Base-by-base conservation (phyloP, 2,888 invertebrate genomes). In the Stomorhina lunata region DNA sequence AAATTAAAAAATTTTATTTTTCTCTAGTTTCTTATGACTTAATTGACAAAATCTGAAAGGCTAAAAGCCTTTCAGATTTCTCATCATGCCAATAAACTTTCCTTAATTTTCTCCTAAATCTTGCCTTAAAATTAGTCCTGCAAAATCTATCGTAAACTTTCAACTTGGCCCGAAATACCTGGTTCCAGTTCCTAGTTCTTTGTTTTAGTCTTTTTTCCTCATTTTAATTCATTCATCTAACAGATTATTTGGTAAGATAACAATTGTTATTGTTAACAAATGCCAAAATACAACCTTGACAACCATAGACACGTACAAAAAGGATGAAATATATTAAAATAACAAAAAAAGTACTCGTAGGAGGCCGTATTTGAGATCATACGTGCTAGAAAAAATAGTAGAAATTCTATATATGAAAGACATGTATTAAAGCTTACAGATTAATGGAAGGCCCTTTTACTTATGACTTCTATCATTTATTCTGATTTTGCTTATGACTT, bases 221-320 rank as follows among this genome's bases (percentile, higher is more conserved):
- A 2, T 48, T 25, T 12, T 25, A n/a, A n/a, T 61, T 48, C 20
- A 9, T 20, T 20, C 37, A 17, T 10, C 45, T 22, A 17, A 22
- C 27, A 45, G 37, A 40, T 66, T 69, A 48, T n/a, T n/a, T n/a
- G n/a, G n/a, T 61, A 59, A 72, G 71, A 66, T 72, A 81, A 72
- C 71, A 68, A 77, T 72, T 53, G 45, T 63, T 68, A 72, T 77
- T 72, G 66, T 55, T 65, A 68, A 77, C 72, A 53, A 77, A 81
- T 81, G 61, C 66, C 66, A 81, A 72, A 68, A 48, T 68, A 40
- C 72, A 73, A 68, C 81, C 81, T 81, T 77, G 69, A 63, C 68
- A 69, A 43, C 57, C 66, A 50, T 57, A 76, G 37, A n/a, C 20
- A 59, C 48, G 66, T 59, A 43, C 22, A 55, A 43, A 25, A n/a